A percentile compares a stretch with the other conserved stretches of the same genome.
Conservation (phyloP, 2,888 invertebrate genomes). For the Nephrotoma appendiculata region DNA sequence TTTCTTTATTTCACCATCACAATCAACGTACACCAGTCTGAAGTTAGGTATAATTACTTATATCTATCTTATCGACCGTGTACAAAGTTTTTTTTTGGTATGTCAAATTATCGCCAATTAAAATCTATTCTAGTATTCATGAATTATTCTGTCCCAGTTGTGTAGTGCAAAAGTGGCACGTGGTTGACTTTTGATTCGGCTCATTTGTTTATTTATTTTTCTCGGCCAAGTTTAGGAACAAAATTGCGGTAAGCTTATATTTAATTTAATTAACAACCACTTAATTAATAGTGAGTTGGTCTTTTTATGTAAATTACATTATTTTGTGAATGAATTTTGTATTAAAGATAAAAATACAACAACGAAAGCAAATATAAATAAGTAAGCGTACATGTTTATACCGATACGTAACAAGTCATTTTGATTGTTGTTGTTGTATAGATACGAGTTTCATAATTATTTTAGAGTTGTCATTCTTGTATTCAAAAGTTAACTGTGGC, state of each 20-base stretch:
- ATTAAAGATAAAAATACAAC: neutral
- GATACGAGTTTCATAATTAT: neutral
- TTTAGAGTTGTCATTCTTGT: neutral
- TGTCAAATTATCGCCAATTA: neutral
- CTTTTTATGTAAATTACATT: neutral
- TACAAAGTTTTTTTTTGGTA: neutral
- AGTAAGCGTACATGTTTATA: neutral
- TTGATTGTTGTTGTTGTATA: neutral
- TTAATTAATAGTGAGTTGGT: neutral
- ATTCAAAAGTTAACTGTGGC: neutral
- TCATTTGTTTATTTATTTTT: neutral
- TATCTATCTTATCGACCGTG: neutral
- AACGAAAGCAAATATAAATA: neutral
- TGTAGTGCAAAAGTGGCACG: neutral
- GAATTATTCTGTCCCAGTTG: neutral
- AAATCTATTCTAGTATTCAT: neutral
- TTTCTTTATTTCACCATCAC: neutral
- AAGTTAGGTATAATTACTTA: neutral
- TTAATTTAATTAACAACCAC: neutral
- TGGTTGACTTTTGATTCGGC: neutral
- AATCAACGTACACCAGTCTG: neutral
- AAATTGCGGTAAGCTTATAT: neutral
- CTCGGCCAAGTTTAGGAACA: neutral
- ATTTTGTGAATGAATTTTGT: neutral
- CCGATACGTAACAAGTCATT: neutral